A percentile compares a stretch with the other conserved stretches of the same genome.
phyloP scores from a whole-genome alignment of 2,888 invertebrate species.

The Copidosoma aretas region DNA sequence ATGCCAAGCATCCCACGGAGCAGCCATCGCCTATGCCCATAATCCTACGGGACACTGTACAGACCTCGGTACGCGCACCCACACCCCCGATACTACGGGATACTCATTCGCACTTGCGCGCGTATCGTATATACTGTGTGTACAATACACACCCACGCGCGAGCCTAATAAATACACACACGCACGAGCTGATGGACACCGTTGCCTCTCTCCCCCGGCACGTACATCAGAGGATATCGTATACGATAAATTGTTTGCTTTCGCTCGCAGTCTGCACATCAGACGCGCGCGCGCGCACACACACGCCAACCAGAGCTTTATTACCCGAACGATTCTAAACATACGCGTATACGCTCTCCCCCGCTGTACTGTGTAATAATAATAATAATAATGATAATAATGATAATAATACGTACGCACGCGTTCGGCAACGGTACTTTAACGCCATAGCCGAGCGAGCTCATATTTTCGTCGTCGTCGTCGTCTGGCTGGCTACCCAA shows the following conservation, averaged over 20 bases:
- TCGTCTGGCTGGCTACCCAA: background rate
- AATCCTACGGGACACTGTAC: too few species aligned
- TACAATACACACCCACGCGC: slow-evolving; percentile 4
- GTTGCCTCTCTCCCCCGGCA: slow-evolving; percentile 18
- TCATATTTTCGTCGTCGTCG: slow-evolving; percentile 29
- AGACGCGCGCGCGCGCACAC: too few species aligned
- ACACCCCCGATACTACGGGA: background rate
- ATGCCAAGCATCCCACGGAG: too few species aligned
- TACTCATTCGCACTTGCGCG: slow-evolving; percentile 5
- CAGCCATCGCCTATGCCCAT: background rate
- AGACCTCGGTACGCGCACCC: too few species aligned
- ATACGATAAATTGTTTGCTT: slow-evolving; percentile 35
- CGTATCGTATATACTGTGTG: background rate
- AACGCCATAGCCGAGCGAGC: background rate
- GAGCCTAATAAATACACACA: background rate
- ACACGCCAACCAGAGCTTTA: slow-evolving; percentile 17
- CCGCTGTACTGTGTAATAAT: too few species aligned
- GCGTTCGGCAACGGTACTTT: background rate
- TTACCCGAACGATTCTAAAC: slow-evolving; percentile 30
- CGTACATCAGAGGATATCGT: slow-evolving; percentile 21
- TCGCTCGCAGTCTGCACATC: slow-evolving; percentile 2
- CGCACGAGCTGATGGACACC: background rate
- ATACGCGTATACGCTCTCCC: slow-evolving; percentile 2
- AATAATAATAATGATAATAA: too few species aligned
- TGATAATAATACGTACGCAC: too few species aligned